Conservation (phyloP, 2,888 invertebrate species). For the Pammene aurita region DNA sequence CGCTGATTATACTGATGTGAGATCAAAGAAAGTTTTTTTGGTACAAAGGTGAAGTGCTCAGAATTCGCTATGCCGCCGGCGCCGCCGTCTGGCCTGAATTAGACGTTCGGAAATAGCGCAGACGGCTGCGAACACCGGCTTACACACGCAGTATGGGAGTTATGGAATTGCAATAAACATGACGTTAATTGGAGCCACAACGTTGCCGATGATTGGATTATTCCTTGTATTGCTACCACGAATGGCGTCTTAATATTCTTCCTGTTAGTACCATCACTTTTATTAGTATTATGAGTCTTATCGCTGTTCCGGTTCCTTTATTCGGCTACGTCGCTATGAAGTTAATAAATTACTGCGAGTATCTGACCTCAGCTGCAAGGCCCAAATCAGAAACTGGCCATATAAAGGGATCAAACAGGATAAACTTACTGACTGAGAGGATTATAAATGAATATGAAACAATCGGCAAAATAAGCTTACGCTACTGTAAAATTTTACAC, state of each 20-base stretch:
- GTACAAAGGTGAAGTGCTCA: conserved; percentile 63
- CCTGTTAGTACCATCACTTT: too few relatives aligned
- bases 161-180: conserved; percentile 26
- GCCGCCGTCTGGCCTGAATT: conserved; percentile 64
- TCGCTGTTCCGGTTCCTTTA: not conserved
- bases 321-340: not conserved
- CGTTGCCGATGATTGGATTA: not conserved
- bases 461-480: not conserved
- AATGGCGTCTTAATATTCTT: not conserved
- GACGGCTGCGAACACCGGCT: conserved; percentile 50
- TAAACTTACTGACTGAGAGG: too few relatives aligned
- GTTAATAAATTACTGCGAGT: too few relatives aligned
- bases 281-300: too few relatives aligned
- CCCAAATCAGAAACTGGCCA: too few relatives aligned
- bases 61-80: conserved; percentile 54
- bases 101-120: conserved; percentile 66
- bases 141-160: conserved; percentile 36
- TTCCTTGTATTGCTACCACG: not conserved
- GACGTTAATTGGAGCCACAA: conserved; percentile 11
- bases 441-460: too few relatives aligned
- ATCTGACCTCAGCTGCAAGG: too few relatives aligned
- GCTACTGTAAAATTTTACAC: conserved; percentile 15
- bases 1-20: conserved; percentile 43
- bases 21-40: conserved; percentile 63
- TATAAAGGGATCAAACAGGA: too few relatives aligned